Evolutionary conservation across 1,140 invertebrate species (phyloP).

Genomic region (Propsilocerus akamusi): DNA sequence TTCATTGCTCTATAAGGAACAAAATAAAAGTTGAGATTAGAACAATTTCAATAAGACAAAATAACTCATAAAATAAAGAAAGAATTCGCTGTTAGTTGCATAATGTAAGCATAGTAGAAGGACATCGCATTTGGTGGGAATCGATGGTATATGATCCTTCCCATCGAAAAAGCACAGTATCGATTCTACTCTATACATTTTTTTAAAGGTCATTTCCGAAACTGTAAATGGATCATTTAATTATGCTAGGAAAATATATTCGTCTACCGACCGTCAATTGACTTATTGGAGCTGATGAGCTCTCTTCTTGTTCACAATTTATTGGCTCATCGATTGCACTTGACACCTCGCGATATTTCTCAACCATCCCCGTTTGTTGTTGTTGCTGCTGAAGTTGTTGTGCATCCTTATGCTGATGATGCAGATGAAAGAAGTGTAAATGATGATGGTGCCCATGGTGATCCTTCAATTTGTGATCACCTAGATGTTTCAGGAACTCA

Average conservation of each 20-base stretch:
- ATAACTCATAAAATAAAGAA: not conserved
- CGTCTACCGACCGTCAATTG: not conserved
- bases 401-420: conserved; percentile 13
- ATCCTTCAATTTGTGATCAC: conserved; percentile 13
- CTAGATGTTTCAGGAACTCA: conserved; percentile 18
- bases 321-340: not conserved
- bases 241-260: too few species aligned
- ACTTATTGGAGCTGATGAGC: not conserved
- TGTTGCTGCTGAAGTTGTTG: conserved; percentile 5
- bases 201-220: not conserved
- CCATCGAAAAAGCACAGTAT: too few species aligned
- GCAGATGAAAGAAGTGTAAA: conserved; percentile 11
- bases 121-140: too few species aligned
- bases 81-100: too few species aligned
- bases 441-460: conserved; percentile 9
- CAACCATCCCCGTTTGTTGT: conserved; percentile 7
- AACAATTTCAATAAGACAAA: not conserved
- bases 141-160: too few species aligned
- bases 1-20: conserved; percentile 70
- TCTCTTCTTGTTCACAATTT: not conserved
- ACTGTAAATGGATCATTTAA: too few species aligned
- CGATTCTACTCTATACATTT: too few species aligned
- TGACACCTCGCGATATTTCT: conserved; percentile 14
- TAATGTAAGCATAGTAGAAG: too few species aligned
- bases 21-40: conserved; percentile 6